These are phyloP conservation scores for Rousettus madagascariensis DNA, from an alignment of 2,797 vertebrate species.

Conservation along the genomic window DNA sequence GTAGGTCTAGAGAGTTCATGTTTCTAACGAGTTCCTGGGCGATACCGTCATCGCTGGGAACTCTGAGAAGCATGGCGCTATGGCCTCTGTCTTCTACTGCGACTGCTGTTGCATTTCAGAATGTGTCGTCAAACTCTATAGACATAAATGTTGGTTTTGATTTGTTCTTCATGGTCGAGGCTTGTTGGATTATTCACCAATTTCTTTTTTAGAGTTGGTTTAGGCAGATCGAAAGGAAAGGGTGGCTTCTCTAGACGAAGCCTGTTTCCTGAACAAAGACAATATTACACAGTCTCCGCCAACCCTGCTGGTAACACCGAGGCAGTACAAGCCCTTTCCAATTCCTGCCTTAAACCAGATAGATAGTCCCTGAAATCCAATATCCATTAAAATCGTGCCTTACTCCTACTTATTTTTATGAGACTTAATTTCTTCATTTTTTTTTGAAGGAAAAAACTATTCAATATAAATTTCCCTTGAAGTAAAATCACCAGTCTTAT, in stretches of 20 bases:
- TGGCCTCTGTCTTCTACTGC: neutral
- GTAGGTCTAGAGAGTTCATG: neutral
- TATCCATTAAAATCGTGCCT: conserved; percentile 50
- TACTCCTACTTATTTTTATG: conserved; percentile 42
- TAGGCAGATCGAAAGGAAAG: neutral
- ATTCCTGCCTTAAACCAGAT: neutral
- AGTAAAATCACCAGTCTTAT: conserved; percentile 8
- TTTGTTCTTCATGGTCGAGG: neutral
- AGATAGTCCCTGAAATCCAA: neutral
- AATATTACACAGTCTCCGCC: neutral
- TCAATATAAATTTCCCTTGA: conserved; percentile 47
- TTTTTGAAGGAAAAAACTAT: conserved; percentile 50
- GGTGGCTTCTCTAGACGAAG: neutral
- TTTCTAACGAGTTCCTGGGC: neutral
- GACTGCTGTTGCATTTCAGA: neutral
- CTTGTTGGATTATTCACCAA: neutral
- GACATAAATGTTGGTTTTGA: neutral
- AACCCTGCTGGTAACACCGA: neutral
- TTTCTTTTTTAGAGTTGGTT: neutral
- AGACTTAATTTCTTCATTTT: conserved; percentile 32
- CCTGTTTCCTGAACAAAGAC: neutral
- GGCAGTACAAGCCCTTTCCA: neutral
- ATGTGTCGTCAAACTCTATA: neutral
- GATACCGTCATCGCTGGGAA: neutral
- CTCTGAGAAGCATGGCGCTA: neutral